phyloP scores from a whole-genome alignment of 1,140 invertebrate genomes.

The Papilio dardanus region DNA sequence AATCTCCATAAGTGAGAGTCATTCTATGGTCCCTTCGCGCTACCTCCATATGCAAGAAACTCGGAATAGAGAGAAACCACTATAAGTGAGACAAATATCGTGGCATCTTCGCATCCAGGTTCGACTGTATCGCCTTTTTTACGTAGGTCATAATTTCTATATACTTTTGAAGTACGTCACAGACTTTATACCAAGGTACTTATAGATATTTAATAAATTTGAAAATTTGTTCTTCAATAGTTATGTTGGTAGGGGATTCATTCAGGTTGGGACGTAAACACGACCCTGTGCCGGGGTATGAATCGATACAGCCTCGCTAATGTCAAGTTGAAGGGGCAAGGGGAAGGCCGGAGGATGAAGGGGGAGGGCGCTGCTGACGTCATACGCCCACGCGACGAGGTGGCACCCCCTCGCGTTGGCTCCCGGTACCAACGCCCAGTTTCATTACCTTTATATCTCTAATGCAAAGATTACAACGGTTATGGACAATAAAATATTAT shows the following conservation, averaged over 20 bases:
- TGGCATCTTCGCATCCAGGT: too few relatives aligned
- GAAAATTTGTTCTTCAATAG: not conserved
- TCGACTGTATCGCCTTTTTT: too few relatives aligned
- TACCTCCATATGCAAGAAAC: too few relatives aligned
- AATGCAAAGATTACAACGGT: conserved; percentile 17
- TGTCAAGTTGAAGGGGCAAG: conserved; percentile 63
- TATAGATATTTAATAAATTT: not conserved
- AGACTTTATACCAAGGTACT: too few relatives aligned
- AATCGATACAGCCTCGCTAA: conserved; percentile 63
- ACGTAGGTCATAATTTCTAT: too few relatives aligned
- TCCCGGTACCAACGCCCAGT: not conserved
- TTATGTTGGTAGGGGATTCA: conserved; percentile 40
- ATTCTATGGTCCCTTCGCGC: too few relatives aligned
- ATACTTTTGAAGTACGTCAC: too few relatives aligned
- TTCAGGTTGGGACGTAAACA: conserved; percentile 61
- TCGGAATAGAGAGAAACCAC: too few relatives aligned
- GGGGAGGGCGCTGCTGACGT: conserved; percentile 55
- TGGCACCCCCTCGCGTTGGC: not conserved
- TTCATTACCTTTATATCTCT: conserved; percentile 14
- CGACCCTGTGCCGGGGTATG: conserved; percentile 43
- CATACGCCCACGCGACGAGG: conserved; percentile 58
- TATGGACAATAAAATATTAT: not conserved
- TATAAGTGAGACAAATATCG: too few relatives aligned
- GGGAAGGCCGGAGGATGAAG: not conserved
- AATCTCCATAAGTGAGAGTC: too few relatives aligned